Percentiles rank a stretch among this genome's conserved stretches.
Conservation (phyloP, 2,888 invertebrate species). For the Eupsilia transversa region DNA sequence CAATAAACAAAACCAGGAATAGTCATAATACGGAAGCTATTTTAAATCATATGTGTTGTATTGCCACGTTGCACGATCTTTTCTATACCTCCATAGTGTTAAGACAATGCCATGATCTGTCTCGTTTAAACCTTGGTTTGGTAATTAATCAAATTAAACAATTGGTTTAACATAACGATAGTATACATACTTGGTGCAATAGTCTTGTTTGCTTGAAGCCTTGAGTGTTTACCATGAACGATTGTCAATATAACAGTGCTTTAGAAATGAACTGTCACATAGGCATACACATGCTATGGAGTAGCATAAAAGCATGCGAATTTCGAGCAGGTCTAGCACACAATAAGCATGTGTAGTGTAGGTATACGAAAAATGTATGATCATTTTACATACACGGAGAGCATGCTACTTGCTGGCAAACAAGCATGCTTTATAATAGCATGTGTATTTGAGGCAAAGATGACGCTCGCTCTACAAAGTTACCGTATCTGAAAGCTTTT, state of each 20-base stretch:
- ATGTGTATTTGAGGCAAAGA: too few species aligned
- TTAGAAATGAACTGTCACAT: neutral
- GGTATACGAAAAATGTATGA: too few species aligned
- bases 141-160: constrained; percentile 45
- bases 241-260: neutral
- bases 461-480: too few species aligned
- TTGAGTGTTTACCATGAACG: constrained; percentile 5
- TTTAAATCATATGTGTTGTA: neutral
- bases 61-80: neutral
- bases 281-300: too few species aligned
- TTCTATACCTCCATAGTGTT: neutral
- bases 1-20: neutral
- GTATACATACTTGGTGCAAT: neutral
- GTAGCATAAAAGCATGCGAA: too few species aligned
- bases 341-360: too few species aligned
- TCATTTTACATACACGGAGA: too few species aligned
- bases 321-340: too few species aligned
- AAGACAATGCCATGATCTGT: constrained; percentile 15
- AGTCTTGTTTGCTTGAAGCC: constrained; percentile 12
- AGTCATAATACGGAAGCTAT: neutral
- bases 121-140: constrained; percentile 34
- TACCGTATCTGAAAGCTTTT: too few species aligned
- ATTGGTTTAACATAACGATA: constrained; percentile 29
- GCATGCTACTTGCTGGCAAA: too few species aligned
- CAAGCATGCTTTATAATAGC: too few species aligned